Evolutionary conservation across 2,888 invertebrate genomes (phyloP).

Genomic region (Laothoe populi): DNA sequence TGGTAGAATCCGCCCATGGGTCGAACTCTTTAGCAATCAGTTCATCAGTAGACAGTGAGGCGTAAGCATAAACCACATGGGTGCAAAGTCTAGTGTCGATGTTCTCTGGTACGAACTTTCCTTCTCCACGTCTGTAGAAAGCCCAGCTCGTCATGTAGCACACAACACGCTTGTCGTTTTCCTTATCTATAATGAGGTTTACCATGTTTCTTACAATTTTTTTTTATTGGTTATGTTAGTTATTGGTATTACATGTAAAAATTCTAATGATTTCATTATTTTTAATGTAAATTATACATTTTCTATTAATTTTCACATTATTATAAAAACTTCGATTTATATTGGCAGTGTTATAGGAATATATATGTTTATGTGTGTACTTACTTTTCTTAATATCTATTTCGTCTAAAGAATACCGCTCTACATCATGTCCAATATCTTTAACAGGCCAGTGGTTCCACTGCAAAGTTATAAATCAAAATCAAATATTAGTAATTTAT

Average conservation of each 20-base stretch:
- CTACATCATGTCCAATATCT: slow-evolving; percentile 51
- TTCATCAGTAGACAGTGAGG: slow-evolving; percentile 92
- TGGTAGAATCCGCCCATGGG: slow-evolving; percentile 94
- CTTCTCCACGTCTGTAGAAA: slow-evolving; percentile 92
- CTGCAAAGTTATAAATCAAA: slow-evolving; percentile 45
- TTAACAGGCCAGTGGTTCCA: slow-evolving; percentile 59
- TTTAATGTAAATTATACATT: no score
- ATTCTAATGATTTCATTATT: no score
- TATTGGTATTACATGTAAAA: no score
- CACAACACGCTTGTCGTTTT: slow-evolving; percentile 85
- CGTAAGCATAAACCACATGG: slow-evolving; percentile 95
- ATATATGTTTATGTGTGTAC: slow-evolving; percentile 26
- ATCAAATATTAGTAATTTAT: slow-evolving; percentile 15
- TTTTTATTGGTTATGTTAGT: no score
- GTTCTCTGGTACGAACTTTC: slow-evolving; percentile 94
- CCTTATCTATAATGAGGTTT: slow-evolving; percentile 55
- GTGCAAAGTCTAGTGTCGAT: slow-evolving; percentile 93
- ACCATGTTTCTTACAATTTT: neutral
- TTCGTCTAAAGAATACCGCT: slow-evolving; percentile 48
- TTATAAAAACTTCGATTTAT: no score
- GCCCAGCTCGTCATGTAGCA: slow-evolving; percentile 97
- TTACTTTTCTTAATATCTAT: slow-evolving; percentile 64
- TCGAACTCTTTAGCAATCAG: slow-evolving; percentile 92
- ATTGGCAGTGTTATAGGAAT: neutral
- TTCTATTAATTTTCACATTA: no score